These are phyloP conservation scores for Diadegma fenestrale DNA, from an alignment of 2,888 invertebrate species.

Conservation along the genomic window DNA sequence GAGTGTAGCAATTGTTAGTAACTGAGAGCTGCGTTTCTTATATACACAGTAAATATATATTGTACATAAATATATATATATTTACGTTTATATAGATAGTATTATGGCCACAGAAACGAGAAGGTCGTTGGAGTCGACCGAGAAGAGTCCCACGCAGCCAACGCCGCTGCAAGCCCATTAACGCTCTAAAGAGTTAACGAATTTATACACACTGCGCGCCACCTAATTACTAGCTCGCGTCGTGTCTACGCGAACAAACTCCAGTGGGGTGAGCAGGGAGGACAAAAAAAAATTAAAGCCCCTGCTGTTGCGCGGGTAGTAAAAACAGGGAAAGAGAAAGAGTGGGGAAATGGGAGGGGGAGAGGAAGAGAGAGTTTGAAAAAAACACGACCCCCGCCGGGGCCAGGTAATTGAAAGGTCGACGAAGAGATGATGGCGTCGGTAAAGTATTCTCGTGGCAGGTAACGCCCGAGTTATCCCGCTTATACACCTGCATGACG, in stretches of 20 bases:
- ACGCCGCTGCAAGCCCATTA: slow-evolving; percentile 72
- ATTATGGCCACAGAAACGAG: slow-evolving; percentile 34
- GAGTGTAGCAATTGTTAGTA: slow-evolving; percentile 46
- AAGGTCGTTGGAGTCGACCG: slow-evolving; percentile 58
- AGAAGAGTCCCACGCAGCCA: slow-evolving; percentile 35
- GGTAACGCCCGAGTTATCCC: slow-evolving; percentile 65
- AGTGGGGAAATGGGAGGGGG: neutral
- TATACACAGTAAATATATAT: neutral
- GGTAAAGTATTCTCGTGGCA: slow-evolving; percentile 66
- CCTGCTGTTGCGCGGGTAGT: slow-evolving; percentile 33
- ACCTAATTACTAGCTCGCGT: slow-evolving; percentile 75
- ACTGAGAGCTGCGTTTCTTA: slow-evolving; percentile 10
- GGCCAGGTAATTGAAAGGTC: slow-evolving; percentile 74
- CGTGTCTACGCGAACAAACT: slow-evolving; percentile 44
- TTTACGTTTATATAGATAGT: neutral
- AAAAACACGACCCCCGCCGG: slow-evolving; percentile 55
- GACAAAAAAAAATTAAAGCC: slow-evolving; percentile 56
- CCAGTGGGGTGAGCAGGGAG: slow-evolving; percentile 20
- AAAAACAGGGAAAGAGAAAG: slow-evolving; percentile 13
- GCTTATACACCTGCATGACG: slow-evolving; percentile 50
- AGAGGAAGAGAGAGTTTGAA: slow-evolving; percentile 18
- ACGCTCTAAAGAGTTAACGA: slow-evolving; percentile 77
- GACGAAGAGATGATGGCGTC: slow-evolving; percentile 65
- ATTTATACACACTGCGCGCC: slow-evolving; percentile 75
- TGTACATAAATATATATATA: neutral